phyloP scores from a whole-genome alignment of 2,888 invertebrate species.

The Eugnorisma glareosa region DNA sequence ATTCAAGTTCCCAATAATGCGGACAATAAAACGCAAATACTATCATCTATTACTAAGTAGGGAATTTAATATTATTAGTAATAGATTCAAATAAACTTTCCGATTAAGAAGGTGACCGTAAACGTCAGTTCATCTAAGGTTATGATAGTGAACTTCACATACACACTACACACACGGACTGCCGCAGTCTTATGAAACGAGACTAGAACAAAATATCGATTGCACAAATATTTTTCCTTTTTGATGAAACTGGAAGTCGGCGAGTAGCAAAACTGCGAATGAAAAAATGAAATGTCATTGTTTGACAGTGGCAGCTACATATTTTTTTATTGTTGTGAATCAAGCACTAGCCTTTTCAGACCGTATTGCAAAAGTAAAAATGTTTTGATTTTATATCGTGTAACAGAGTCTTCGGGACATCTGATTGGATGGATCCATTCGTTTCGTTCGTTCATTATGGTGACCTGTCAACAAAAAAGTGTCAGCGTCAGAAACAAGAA shows the following conservation, averaged over 20 bases:
- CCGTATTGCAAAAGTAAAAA: not conserved
- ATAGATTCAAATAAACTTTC: conserved; percentile 45
- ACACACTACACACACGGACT: conserved; percentile 37
- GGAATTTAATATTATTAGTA: conserved; percentile 18
- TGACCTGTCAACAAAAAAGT: conserved; percentile 65
- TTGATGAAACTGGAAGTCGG: conserved; percentile 21
- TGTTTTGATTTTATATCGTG: not conserved
- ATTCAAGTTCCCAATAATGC: conserved; percentile 4
- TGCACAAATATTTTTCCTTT: conserved; percentile 40
- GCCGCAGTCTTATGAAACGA: conserved; percentile 64
- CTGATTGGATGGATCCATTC: conserved; percentile 7
- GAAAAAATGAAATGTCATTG: not conserved
- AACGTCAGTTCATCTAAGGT: conserved; percentile 57
- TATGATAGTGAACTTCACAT: conserved; percentile 37
- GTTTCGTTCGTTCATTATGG: conserved; percentile 46
- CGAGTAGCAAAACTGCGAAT: conserved; percentile 16
- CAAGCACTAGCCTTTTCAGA: not conserved
- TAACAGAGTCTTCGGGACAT: conserved; percentile 13
- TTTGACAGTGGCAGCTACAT: conserved; percentile 32
- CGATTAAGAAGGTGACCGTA: conserved; percentile 48
- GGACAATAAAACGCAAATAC: not conserved
- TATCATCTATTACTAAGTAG: conserved; percentile 15
- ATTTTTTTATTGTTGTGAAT: not conserved
- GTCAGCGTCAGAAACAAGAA: conserved; percentile 69
- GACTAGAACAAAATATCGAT: conserved; percentile 62